A percentile compares a stretch with the other conserved stretches of the same genome.
phyloP scores from a whole-genome alignment of 2,797 vertebrate species.

The Phataginus tetradactyla region DNA sequence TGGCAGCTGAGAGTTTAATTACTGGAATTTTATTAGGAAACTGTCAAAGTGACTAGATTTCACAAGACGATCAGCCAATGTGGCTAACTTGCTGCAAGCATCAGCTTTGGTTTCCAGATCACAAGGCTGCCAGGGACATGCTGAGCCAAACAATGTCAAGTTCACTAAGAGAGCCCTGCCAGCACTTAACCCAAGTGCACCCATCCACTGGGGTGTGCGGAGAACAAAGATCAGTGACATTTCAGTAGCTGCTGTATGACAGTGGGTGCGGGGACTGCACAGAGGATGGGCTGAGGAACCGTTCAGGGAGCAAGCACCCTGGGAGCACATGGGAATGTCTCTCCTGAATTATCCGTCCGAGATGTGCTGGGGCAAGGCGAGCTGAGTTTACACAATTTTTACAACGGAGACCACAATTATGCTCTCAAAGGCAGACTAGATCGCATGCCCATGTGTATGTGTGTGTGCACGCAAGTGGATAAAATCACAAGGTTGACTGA shows the following conservation, averaged over 20 bases:
- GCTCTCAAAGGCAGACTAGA: background rate
- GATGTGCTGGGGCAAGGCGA: background rate
- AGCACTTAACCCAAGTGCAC: background rate
- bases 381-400: background rate
- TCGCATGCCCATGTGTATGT: background rate
- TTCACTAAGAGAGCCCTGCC: background rate
- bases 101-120: background rate
- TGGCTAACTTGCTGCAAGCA: background rate
- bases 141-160: background rate
- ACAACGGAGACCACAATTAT: background rate
- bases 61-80: slow-evolving; percentile 16
- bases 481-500: background rate
- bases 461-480: no score
- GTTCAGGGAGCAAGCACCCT: background rate
- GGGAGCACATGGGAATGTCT: no score
- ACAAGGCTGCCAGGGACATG: background rate
- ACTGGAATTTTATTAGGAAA: slow-evolving; percentile 56
- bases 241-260: background rate
- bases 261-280: background rate
- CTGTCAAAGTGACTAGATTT: slow-evolving; percentile 12
- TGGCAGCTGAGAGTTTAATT: background rate
- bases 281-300: background rate
- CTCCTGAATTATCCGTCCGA: background rate
- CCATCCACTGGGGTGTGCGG: background rate
- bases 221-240: background rate